These are phyloP conservation scores for Drosophila kuntzei DNA, from an alignment of 2,888 invertebrate species.

Conservation along the genomic window DNA sequence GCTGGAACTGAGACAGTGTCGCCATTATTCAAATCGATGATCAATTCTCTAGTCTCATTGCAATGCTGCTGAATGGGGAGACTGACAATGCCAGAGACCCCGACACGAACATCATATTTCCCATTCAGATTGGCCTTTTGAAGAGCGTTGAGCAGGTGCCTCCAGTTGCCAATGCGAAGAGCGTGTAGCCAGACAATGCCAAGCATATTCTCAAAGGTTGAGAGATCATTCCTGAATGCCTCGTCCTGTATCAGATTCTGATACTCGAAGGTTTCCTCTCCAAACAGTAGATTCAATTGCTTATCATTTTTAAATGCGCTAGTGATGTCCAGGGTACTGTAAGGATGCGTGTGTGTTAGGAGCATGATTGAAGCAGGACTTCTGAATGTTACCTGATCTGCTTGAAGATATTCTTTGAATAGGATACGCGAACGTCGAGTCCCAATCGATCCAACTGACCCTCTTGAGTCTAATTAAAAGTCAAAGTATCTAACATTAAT, in stretches of 20 bases:
- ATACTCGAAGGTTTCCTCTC: slow-evolving; percentile 2
- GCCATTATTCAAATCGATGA: background rate
- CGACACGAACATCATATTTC: slow-evolving; percentile 7
- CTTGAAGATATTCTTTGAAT: background rate
- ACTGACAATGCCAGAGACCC: slow-evolving; percentile 4
- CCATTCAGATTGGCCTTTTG: slow-evolving; percentile 1
- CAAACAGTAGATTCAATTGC: slow-evolving; percentile 10
- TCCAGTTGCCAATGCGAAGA: slow-evolving; percentile 11
- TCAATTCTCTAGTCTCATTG: background rate
- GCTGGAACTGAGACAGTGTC: background rate
- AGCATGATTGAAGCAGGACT: background rate
- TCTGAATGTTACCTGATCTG: background rate
- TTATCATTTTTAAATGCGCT: background rate
- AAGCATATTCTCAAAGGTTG: background rate
- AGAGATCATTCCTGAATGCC: background rate
- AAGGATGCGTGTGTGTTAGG: background rate
- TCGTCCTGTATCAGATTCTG: slow-evolving; percentile 6
- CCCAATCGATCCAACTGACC: slow-evolving; percentile 1
- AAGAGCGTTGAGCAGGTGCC: slow-evolving; percentile 3
- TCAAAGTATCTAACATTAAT: background rate
- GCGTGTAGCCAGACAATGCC: slow-evolving; percentile 7
- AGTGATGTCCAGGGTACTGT: slow-evolving; percentile 1
- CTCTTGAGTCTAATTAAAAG: background rate
- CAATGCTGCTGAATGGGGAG: slow-evolving; percentile 2
- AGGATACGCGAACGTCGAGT: background rate